phyloP scores from a whole-genome alignment of 2,113 vertebrate genomes.

The Stigmatopora nigra region DNA sequence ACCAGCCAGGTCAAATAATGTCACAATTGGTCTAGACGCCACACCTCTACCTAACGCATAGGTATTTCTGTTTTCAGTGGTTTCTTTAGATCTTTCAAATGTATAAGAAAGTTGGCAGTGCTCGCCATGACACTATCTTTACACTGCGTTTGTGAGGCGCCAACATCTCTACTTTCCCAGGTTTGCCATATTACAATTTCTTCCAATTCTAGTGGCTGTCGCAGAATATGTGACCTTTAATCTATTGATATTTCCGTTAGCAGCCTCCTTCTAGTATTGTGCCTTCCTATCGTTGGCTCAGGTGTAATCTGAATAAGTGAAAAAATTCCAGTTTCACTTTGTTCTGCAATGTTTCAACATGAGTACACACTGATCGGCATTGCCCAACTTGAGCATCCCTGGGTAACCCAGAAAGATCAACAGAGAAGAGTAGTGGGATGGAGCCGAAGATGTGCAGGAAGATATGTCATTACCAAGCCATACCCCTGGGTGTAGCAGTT shows the following conservation, averaged over 20 bases:
- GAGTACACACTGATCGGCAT: slow-evolving; percentile 21
- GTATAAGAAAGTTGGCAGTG: background rate
- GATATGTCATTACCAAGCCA: slow-evolving; percentile 56
- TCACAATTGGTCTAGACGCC: background rate
- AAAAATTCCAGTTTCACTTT: slow-evolving; percentile 12
- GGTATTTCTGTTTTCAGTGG: background rate
- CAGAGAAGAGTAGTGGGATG: slow-evolving; percentile 32
- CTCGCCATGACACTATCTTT: slow-evolving; percentile 32
- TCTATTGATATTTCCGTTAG: slow-evolving; percentile 56
- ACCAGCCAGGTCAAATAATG: background rate
- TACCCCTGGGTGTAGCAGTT: slow-evolving; percentile 58
- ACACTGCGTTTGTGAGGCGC: slow-evolving; percentile 28
- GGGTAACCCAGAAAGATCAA: slow-evolving; percentile 42
- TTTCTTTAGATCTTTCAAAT: background rate
- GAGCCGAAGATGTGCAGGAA: slow-evolving; percentile 27
- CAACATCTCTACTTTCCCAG: slow-evolving; percentile 32
- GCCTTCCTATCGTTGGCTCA: slow-evolving; percentile 31
- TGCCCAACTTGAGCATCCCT: slow-evolving; percentile 32
- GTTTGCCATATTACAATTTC: slow-evolving; percentile 47
- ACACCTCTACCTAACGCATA: background rate
- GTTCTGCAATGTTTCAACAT: slow-evolving; percentile 28
- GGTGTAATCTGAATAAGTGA: slow-evolving; percentile 48
- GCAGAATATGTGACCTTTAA: slow-evolving; percentile 43
- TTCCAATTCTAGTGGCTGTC: slow-evolving; percentile 42
- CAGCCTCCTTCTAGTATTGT: slow-evolving; percentile 12